Base-by-base conservation (phyloP, 2,113 vertebrate species). In the Halichoeres trimaculatus region DNA sequence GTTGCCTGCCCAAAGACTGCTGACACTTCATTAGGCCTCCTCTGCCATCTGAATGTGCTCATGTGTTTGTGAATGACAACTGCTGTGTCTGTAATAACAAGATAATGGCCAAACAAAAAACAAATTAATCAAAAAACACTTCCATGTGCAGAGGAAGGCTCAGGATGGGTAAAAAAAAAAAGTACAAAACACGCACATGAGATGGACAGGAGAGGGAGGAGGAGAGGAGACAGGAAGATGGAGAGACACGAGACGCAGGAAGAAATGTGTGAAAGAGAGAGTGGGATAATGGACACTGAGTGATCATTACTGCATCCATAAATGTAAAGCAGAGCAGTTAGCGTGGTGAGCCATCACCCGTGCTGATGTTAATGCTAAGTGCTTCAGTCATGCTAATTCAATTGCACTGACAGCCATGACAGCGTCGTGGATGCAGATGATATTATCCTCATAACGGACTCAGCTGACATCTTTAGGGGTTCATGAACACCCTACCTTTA, bases 331-430 rank as follows among this genome's bases (percentile, higher is more conserved):
- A 74, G 13, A 57, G 77, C 74, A 55, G 72, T 88, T 73, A 78
- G 77, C 78, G 58, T 68, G 58, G 66, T 53, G 79, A 57, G 83
- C 79, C 77, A 65, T 89, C 70, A 63, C 58, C 81, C 74, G 20
- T 65, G 48, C 71, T 80, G 85, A 88, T 84, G 86, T 76, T 80
- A 85, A 82, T 83, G 76, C 55, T 81, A 85, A 87, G 83, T 81
- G 78, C 56, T 77, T 87, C 73, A 82, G 80, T 91, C 84, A 78
- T 81, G 74, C 78, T 90, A 88, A 90, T 83, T 82, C 24, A 36
- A 89, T 89, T 74, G 62, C 67, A 52, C 43, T 81, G 86, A 88
- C 90, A 89, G 86, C 74, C 57, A 41, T 80, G 80, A 72, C 82
- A 77, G 70, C 82, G 65, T 43, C 4, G 17, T 58, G 57, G 83